A percentile compares a stretch with the other conserved stretches of the same genome.
phyloP scores from a whole-genome alignment of 2,888 invertebrate species.

The Galeopsomyia nigrocyanea region DNA sequence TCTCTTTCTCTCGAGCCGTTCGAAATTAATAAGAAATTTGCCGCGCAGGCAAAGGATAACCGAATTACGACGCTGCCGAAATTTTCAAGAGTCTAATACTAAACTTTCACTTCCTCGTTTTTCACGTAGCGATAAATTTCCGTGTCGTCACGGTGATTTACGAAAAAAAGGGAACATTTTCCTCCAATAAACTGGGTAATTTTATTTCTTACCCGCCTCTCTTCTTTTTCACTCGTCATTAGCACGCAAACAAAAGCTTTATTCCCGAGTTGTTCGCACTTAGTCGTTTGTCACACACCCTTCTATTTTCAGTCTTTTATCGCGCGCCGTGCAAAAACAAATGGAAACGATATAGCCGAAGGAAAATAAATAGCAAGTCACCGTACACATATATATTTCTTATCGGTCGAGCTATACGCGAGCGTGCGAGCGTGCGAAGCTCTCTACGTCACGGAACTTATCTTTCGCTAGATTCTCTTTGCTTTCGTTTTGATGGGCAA shows the following conservation, averaged over 20 bases:
- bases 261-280: background rate
- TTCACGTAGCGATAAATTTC: background rate
- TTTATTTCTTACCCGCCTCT: background rate
- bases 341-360: background rate
- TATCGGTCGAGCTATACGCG: background rate
- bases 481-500: too few species aligned
- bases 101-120: too few species aligned
- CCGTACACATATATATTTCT: constrained; percentile 7
- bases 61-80: constrained; percentile 23
- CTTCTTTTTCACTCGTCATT: background rate
- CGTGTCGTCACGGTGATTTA: too few species aligned
- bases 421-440: too few species aligned
- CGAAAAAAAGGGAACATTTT: background rate
- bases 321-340: background rate
- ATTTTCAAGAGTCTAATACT: too few species aligned
- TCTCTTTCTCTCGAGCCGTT: background rate
- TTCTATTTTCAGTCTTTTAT: constrained; percentile 15
- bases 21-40: constrained; percentile 39
- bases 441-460: too few species aligned
- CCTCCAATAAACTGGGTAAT: background rate
- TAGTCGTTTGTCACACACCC: background rate
- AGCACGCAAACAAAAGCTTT: background rate
- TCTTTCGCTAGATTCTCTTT: too few species aligned
- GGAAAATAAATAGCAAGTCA: constrained; percentile 10
- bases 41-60: constrained; percentile 6